These are phyloP conservation scores for Lissonota sp. DNA, from an alignment of 2,888 invertebrate genomes.

Conservation along the genomic window DNA sequence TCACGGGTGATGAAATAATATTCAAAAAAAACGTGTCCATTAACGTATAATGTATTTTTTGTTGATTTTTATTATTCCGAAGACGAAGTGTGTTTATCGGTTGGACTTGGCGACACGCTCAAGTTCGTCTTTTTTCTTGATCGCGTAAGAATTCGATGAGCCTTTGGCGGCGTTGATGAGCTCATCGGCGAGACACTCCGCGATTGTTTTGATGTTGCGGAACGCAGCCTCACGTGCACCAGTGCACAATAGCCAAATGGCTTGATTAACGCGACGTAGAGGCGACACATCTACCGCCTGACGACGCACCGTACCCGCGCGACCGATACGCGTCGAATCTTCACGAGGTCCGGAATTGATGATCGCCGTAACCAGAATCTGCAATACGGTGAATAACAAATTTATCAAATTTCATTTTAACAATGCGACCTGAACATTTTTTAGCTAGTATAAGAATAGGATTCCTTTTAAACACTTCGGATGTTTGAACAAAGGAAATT, in stretches of 20 bases:
- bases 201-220: conserved; percentile 99
- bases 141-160: conserved; percentile 99
- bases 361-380: conserved; percentile 97
- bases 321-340: conserved; percentile 99
- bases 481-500: too few relatives aligned
- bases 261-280: conserved; percentile 98
- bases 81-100: conserved; percentile 90
- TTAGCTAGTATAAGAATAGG: too few relatives aligned
- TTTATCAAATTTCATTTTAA: neutral
- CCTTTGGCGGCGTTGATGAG: conserved; percentile 99
- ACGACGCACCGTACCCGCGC: conserved; percentile 99
- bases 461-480: too few relatives aligned
- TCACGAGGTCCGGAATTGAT: conserved; percentile 99
- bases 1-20: neutral
- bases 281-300: conserved; percentile 99
- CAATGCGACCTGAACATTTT: too few relatives aligned
- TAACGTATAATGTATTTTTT: conserved; percentile 67
- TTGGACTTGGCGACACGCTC: conserved; percentile 99
- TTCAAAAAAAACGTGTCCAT: conserved; percentile 19
- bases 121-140: conserved; percentile 99
- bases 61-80: conserved; percentile 69
- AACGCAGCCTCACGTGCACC: conserved; percentile 99
- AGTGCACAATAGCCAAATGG: conserved; percentile 99
- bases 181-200: conserved; percentile 99
- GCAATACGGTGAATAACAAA: conserved; percentile 74